These are phyloP conservation scores for Epinephelus fuscoguttatus DNA, from an alignment of 2,113 vertebrate genomes.

Conservation along the genomic window DNA sequence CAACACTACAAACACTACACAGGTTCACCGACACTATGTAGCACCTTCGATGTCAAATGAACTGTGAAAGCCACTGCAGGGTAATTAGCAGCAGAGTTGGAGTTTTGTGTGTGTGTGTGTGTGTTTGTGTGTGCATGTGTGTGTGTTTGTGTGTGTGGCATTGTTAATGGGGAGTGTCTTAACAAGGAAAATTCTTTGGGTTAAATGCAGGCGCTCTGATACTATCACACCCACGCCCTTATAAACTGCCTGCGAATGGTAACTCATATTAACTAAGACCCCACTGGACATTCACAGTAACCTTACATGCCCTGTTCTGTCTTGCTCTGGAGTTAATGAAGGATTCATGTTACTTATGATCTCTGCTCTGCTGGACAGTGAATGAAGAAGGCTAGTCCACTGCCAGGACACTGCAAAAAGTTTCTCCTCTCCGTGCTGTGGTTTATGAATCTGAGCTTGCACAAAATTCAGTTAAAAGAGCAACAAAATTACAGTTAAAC, in stretches of 20 bases:
- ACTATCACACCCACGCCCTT: background rate
- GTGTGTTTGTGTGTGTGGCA: background rate
- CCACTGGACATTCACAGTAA: background rate
- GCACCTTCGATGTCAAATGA: conserved; percentile 65
- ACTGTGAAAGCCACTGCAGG: conserved; percentile 49
- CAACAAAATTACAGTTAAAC: background rate
- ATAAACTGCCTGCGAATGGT: background rate
- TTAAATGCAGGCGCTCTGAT: background rate
- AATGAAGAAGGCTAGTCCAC: background rate
- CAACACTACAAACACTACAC: conserved; percentile 36
- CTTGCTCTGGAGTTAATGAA: conserved; percentile 36
- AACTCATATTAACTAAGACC: conserved; percentile 5
- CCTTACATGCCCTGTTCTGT: conserved; percentile 15
- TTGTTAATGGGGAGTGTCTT: conserved; percentile 19
- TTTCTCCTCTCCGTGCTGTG: background rate
- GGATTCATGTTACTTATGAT: conserved; percentile 50
- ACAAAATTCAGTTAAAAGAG: background rate
- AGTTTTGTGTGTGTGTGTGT: background rate
- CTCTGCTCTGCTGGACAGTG: background rate
- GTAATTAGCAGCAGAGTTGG: conserved; percentile 51
- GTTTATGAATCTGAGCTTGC: background rate
- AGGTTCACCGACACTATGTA: conserved; percentile 57
- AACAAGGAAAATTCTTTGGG: conserved; percentile 20
- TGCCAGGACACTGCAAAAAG: conserved; percentile 19
- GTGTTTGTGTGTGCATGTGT: background rate